Conservation (phyloP, 2,113 vertebrate genomes). For the Callipepla californica region DNA sequence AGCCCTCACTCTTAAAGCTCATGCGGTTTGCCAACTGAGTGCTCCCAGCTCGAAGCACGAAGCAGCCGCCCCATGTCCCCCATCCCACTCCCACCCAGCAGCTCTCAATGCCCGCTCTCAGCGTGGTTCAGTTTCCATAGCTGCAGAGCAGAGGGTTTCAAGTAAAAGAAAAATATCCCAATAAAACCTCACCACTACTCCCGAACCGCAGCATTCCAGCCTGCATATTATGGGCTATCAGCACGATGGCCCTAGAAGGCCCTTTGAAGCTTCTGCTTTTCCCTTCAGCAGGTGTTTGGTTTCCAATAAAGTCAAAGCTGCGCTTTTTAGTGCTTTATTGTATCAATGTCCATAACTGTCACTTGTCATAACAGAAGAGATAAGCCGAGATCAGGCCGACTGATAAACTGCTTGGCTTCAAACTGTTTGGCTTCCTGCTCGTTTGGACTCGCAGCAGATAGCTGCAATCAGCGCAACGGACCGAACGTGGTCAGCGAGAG, state of each 20-base stretch:
- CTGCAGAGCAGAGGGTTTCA: not conserved
- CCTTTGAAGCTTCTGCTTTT: not conserved
- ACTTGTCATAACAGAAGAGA: conserved; percentile 21
- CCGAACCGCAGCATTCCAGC: not conserved
- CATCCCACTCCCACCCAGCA: too few relatives aligned
- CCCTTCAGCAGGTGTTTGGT: conserved; percentile 13
- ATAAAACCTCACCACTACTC: not conserved
- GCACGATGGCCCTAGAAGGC: not conserved
- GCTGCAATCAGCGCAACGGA: not conserved
- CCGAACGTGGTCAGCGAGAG: not conserved
- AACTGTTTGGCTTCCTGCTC: not conserved
- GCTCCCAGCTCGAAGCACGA: too few relatives aligned
- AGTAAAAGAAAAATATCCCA: not conserved
- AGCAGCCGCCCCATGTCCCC: too few relatives aligned
- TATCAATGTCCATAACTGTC: not conserved
- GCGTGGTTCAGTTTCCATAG: too few relatives aligned
- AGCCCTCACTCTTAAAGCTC: not conserved
- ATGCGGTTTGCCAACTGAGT: too few relatives aligned
- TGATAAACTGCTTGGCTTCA: not conserved
- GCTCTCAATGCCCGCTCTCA: too few relatives aligned
- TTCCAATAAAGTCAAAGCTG: not conserved
- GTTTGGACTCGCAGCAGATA: not conserved
- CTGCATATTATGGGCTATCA: fast-evolving
- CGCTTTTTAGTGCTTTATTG: not conserved
- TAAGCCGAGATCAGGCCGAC: not conserved